phyloP scores from a whole-genome alignment of 2,797 vertebrate species.

The Eupleurogrammus muticus region DNA sequence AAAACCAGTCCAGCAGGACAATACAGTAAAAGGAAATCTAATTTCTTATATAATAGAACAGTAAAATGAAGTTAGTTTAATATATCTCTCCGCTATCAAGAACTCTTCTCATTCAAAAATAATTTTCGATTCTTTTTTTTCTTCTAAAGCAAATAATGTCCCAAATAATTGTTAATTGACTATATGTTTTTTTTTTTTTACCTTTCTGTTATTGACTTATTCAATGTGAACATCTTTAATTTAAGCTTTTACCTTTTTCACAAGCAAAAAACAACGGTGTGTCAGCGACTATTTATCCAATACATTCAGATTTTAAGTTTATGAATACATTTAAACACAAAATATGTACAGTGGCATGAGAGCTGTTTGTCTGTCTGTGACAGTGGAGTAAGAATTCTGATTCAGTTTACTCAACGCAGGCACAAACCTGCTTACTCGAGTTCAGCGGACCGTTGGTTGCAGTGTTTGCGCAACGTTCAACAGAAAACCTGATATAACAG shows the following conservation, averaged over 20 bases:
- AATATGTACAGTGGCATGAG: not conserved
- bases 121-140: not conserved
- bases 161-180: too few species aligned
- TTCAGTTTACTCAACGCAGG: not conserved
- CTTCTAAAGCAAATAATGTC: conserved; percentile 1
- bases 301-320: not conserved
- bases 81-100: not conserved
- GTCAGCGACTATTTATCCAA: not conserved
- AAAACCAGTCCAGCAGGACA: not conserved
- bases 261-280: not conserved
- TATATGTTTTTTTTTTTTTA: too few species aligned
- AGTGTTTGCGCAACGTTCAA: not conserved
- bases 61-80: not conserved
- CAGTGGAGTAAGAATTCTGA: not conserved
- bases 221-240: not conserved
- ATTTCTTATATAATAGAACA: not conserved
- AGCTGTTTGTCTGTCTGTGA: not conserved
- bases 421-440: not conserved
- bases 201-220: not conserved
- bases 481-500: not conserved
- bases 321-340: not conserved
- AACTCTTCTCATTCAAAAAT: not conserved
- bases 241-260: too few species aligned
- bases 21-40: not conserved
- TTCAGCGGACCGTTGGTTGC: not conserved